phyloP scores from a whole-genome alignment of 2,888 invertebrate genomes.

The Odontomyia ornata region DNA sequence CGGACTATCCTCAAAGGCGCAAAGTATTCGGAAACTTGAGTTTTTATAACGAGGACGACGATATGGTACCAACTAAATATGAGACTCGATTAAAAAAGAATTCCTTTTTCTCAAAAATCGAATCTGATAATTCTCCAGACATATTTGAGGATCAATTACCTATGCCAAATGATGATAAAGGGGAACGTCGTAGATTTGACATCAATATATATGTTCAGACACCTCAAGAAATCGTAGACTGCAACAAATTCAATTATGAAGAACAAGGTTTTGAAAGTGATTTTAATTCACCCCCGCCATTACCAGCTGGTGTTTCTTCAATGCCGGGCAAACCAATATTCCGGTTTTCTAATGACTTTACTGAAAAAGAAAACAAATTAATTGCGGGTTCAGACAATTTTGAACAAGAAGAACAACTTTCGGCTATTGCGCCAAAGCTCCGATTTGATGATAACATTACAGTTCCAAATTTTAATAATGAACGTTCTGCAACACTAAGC shows the following conservation, averaged over 20 bases:
- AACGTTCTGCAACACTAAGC: constrained; percentile 50
- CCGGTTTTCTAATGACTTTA: constrained; percentile 72
- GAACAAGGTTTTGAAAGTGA: constrained; percentile 64
- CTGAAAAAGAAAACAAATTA: constrained; percentile 61
- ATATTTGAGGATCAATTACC: constrained; percentile 51
- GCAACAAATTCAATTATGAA: constrained; percentile 63
- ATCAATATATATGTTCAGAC: constrained; percentile 62
- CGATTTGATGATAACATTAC: constrained; percentile 80
- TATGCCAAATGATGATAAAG: constrained; percentile 41
- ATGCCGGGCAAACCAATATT: constrained; percentile 61
- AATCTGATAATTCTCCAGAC: no score
- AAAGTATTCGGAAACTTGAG: constrained; percentile 54
- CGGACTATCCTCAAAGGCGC: constrained; percentile 55
- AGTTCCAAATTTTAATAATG: constrained; percentile 62
- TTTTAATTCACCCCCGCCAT: constrained; percentile 60
- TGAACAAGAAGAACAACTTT: constrained; percentile 49
- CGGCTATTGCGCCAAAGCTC: constrained; percentile 59
- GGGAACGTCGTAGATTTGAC: constrained; percentile 52
- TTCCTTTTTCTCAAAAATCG: constrained; percentile 51
- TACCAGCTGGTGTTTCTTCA: constrained; percentile 53
- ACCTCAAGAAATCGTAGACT: constrained; percentile 59
- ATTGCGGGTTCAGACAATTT: constrained; percentile 41
- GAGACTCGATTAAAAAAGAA: constrained; percentile 44
- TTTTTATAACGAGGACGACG: constrained; percentile 50
- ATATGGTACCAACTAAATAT: constrained; percentile 26